Base-by-base conservation (phyloP, 2,797 vertebrate genomes). In the Rhabdophis nuchalis region DNA sequence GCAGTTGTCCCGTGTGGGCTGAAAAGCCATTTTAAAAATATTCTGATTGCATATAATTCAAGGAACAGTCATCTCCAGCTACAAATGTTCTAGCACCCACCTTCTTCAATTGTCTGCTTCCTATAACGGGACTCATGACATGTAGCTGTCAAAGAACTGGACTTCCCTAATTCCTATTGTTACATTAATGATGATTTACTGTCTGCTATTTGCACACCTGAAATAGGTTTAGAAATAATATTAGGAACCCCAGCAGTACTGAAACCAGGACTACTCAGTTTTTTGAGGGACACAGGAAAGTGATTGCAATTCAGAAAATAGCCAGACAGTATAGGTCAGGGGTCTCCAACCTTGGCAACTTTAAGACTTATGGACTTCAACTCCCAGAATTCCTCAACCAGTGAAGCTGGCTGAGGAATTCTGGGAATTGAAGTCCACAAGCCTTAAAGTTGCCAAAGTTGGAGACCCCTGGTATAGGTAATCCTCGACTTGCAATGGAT, bases 1-100 rank as follows among this genome's bases (percentile, higher is more conserved):
- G 91, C 72, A 92, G 57, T 95, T 96, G 95, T 96, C 93, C 85
- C 95, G 93, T 95, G 97, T 97, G 95, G 96, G 96, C 52, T 96
- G 95, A 87, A 93, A 57, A 95, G 96, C 92, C 77, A 8, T 90
- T 95, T 96, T 95, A 93, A 6, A 93, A 95, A 89, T 93, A 87
- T 92, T 95, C 0, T 6, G 56, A 94, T 97, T 96, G 93, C 91
- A 95, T 91, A 90, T 93, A 91, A 68, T 91, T 93, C 95, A 93
- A 93, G 96, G 92, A 60, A 93, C 94, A 92, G 93, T 5, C 93
- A 86, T 95, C 2, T 23, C 93, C 92, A 92, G 89, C 95, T 96
- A 94, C 95, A 94, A 93, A 92, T 95, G 93, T 95, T 96, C 88
- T 90, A 92, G 95, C 91, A 0, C 95, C 95, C 91, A 97, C 95